Evolutionary conservation across 1,140 invertebrate species (phyloP).

Genomic region (Harlomillsia oculata): DNA sequence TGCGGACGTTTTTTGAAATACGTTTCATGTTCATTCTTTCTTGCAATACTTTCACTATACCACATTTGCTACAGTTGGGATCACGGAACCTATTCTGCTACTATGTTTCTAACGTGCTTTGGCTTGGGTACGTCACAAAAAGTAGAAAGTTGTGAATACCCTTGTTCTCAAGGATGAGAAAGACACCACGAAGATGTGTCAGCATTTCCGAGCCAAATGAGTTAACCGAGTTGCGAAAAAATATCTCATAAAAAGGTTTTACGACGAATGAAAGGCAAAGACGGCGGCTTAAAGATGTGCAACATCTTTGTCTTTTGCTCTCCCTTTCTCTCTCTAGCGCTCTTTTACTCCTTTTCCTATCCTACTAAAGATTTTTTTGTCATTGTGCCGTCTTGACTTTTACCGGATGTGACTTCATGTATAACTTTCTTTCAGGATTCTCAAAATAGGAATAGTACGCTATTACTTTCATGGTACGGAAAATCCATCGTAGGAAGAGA

Average conservation of each 20-base stretch:
- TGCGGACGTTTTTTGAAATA: no score
- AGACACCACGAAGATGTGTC: slow-evolving; percentile 13
- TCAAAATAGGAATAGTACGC: not conserved
- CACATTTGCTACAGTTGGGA: no score
- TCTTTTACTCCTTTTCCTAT: not conserved
- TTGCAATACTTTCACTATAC: no score
- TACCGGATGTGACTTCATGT: slow-evolving; percentile 23
- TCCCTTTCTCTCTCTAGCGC: not conserved
- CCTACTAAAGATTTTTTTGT: not conserved
- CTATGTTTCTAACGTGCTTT: no score
- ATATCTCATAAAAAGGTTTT: slow-evolving; percentile 19
- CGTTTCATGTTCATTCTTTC: no score
- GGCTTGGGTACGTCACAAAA: not conserved
- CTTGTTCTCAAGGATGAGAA: slow-evolving; percentile 2
- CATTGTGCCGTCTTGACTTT: slow-evolving; percentile 8
- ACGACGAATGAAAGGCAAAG: slow-evolving; percentile 20
- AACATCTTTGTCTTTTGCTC: slow-evolving; percentile 21
- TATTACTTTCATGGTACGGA: not conserved
- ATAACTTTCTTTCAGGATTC: not conserved
- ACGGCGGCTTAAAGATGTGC: slow-evolving; percentile 18
- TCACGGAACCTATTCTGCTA: no score
- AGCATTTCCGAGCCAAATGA: slow-evolving; percentile 27
- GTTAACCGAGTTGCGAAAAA: slow-evolving; percentile 30
- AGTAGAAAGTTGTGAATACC: no score
- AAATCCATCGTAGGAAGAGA: no score